These are phyloP conservation scores for Oncorhynchus tshawytscha DNA, from an alignment of 2,113 vertebrate species.

Conservation along the genomic window DNA sequence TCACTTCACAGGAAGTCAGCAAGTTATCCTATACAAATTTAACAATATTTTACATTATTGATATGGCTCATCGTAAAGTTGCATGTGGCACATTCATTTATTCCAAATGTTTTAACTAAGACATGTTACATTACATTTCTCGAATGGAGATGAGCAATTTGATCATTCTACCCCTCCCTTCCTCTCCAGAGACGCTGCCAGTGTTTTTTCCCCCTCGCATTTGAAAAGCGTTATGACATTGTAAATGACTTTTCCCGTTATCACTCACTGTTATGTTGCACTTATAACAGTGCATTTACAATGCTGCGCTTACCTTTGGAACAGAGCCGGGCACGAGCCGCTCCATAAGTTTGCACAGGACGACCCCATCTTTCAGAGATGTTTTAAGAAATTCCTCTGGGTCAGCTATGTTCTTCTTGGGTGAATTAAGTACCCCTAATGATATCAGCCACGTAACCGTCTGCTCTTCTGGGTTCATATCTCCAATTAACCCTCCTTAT, in stretches of 20 bases:
- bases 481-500: constrained; percentile 40
- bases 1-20: constrained; percentile 52
- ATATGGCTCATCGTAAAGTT: background rate
- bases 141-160: constrained; percentile 1
- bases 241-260: background rate
- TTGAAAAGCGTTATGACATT: constrained; percentile 6
- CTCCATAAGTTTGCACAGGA: constrained; percentile 88
- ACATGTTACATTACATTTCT: background rate
- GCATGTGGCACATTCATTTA: background rate
- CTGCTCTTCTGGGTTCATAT: constrained; percentile 95
- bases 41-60: background rate
- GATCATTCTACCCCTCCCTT: constrained; percentile 52
- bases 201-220: background rate
- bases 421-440: constrained; percentile 91
- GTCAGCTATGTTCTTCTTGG: constrained; percentile 92
- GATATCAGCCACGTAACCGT: constrained; percentile 97
- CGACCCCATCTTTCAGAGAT: constrained; percentile 90
- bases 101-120: background rate
- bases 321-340: constrained; percentile 84
- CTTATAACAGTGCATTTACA: background rate
- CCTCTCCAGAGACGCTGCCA: background rate
- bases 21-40: background rate
- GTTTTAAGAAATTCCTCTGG: constrained; percentile 89
- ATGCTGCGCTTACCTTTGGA: constrained; percentile 80
- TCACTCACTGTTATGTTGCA: background rate